Evolutionary conservation across 2,888 invertebrate genomes (phyloP).

Genomic region (Melieria crassipennis): DNA sequence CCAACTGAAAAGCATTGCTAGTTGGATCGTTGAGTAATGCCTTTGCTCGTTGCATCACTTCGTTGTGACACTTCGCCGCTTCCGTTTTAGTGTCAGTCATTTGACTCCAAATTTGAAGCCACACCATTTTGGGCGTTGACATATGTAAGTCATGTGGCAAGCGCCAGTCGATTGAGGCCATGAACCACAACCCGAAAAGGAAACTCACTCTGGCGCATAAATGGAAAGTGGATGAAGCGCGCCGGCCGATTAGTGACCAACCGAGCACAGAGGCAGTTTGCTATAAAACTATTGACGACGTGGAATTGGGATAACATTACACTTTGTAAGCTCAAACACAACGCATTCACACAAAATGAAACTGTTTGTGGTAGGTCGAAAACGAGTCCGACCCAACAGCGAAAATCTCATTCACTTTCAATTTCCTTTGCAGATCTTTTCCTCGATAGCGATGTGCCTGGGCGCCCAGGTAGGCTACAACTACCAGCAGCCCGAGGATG

Average conservation of each 20-base stretch:
- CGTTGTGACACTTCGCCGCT: too few relatives aligned
- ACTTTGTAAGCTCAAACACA: not conserved
- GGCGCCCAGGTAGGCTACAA: not conserved
- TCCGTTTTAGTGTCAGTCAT: too few relatives aligned
- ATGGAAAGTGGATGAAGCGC: not conserved
- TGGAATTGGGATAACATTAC: not conserved
- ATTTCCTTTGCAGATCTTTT: not conserved
- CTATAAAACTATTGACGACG: not conserved
- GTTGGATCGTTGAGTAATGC: too few relatives aligned
- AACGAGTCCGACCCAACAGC: not conserved
- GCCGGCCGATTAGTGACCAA: not conserved
- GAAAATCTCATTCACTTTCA: not conserved
- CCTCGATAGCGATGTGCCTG: not conserved
- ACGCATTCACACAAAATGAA: not conserved
- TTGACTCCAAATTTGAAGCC: too few relatives aligned
- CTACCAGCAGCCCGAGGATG: not conserved
- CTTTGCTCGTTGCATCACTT: too few relatives aligned
- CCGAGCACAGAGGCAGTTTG: not conserved
- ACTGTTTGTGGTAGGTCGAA: conserved; percentile 1
- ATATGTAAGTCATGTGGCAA: not conserved
- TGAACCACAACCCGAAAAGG: conserved; percentile 6
- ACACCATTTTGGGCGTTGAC: too few relatives aligned
- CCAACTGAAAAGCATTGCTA: too few relatives aligned
- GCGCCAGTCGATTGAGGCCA: not conserved
- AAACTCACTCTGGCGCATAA: not conserved